Evolutionary conservation across 30 jellyfish, hydroid and myxozoan genomes (phyloP), one percentile per base, ranked within the genome.

Genomic region (Aurelia aurita complex sp. Pacific): DNA sequence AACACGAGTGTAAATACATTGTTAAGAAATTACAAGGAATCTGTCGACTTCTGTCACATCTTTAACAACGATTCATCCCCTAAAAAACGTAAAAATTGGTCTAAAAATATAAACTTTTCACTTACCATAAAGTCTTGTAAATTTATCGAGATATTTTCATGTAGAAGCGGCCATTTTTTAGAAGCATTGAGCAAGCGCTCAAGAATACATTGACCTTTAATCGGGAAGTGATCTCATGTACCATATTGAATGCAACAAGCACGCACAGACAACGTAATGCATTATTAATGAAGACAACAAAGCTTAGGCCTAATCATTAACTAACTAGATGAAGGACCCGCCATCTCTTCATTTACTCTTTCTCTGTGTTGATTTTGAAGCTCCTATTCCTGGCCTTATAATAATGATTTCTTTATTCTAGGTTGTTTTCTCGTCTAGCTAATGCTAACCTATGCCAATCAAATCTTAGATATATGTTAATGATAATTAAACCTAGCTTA

Each of bases 211-310:
- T 77, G 87, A 77, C 87, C 87, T 77, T 77, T 77, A 75, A 62
- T 77, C 78, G n/a, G 67, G 77, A 18, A 67, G 50, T 77, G 87
- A 77, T 77, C 87, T 77, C 77, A 77, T 77, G 43, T 54, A 5
- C 34, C 43, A 75, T 42, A 4, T 55, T 77, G 76, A 77, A 77
- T 77, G n/a, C 87, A 36, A 77, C 87, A 77, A 77, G 87, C 87
- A 77, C 64, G 52, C 63, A 36, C 46, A 62, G 33, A 77, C 78
- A 52, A 19, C 35, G 74, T n/a, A 2, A 19, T 75, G 70, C 60
- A 75, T 75, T 52, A 75, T 75, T 75, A 34, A 75, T 75, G 74
- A 35, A 64, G 33, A 10, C 4, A 10, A 14, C 46, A 46, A 46
- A 46, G 57, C 57, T 4, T 46, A 46, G 57, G 57, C 57, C 57